These are phyloP conservation scores for Coregonus ussuriensis DNA, from an alignment of 2,797 vertebrate species.

Conservation along the genomic window DNA sequence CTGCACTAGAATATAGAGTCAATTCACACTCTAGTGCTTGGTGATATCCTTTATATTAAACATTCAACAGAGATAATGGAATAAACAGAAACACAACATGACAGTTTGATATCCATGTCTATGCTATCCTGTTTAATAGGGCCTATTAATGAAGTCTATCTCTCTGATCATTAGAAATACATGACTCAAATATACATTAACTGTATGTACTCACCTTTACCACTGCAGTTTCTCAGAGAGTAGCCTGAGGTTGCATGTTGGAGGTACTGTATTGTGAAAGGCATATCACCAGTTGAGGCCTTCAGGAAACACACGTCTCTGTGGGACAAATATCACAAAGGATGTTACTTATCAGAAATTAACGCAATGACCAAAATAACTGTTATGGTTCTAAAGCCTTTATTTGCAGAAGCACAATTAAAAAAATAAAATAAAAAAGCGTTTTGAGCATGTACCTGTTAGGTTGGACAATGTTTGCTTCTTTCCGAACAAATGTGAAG, in stretches of 20 bases:
- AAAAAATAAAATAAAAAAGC: no score
- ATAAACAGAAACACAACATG: neutral
- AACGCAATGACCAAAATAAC: no score
- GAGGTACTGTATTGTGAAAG: neutral
- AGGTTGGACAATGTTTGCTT: neutral
- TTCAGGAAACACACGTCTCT: neutral
- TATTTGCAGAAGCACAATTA: no score
- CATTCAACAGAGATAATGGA: neutral
- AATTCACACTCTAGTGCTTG: neutral
- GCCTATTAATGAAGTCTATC: neutral
- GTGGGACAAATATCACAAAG: neutral
- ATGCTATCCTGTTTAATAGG: neutral
- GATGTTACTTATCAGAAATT: neutral
- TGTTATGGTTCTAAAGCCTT: no score
- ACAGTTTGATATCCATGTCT: no score
- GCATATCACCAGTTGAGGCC: neutral
- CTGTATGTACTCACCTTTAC: neutral
- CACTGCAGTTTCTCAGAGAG: constrained; percentile 1
- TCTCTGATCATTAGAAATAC: no score
- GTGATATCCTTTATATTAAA: neutral
- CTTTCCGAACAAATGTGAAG: neutral
- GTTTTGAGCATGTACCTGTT: neutral
- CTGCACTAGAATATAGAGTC: no score
- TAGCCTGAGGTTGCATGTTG: neutral
- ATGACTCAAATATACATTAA: no score